Percentiles rank a stretch among this genome's conserved stretches.
Evolutionary conservation across 1,140 invertebrate genomes (phyloP).

Genomic region (Pteromalus puparum): DNA sequence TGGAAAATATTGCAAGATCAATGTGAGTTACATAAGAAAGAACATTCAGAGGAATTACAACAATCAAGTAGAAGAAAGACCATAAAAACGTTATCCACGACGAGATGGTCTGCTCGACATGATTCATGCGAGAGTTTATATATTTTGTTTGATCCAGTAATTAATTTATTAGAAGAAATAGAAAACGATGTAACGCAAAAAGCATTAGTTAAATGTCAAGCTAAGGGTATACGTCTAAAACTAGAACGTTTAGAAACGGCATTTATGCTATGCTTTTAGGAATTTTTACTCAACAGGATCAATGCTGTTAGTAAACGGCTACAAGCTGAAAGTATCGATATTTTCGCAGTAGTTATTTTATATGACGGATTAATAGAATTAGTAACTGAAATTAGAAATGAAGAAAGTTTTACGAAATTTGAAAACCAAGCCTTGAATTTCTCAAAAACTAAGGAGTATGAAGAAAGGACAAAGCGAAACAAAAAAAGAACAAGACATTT

Average conservation of each 20-base stretch:
- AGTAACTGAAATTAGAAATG: background rate
- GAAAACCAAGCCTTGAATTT: background rate
- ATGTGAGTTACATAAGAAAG: background rate
- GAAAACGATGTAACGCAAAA: too few species aligned
- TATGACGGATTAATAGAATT: slow-evolving; percentile 9
- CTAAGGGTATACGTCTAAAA: too few species aligned
- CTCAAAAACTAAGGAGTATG: background rate
- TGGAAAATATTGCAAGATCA: slow-evolving; percentile 9
- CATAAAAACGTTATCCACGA: background rate
- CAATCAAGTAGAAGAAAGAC: background rate
- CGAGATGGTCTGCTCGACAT: slow-evolving; percentile 8
- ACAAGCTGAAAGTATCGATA: background rate
- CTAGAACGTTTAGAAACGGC: background rate
- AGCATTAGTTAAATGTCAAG: too few species aligned
- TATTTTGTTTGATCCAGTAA: background rate
- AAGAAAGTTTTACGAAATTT: background rate
- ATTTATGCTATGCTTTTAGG: background rate
- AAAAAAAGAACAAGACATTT: background rate
- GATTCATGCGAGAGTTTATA: slow-evolving; percentile 17
- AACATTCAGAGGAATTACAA: background rate
- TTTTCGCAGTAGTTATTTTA: slow-evolving; percentile 11
- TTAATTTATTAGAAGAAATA: too few species aligned
- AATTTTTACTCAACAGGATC: background rate
- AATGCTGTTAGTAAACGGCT: slow-evolving; percentile 12
- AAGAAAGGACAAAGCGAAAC: background rate